phyloP scores from a whole-genome alignment of 2,888 invertebrate species.

The Idaea aversata region DNA sequence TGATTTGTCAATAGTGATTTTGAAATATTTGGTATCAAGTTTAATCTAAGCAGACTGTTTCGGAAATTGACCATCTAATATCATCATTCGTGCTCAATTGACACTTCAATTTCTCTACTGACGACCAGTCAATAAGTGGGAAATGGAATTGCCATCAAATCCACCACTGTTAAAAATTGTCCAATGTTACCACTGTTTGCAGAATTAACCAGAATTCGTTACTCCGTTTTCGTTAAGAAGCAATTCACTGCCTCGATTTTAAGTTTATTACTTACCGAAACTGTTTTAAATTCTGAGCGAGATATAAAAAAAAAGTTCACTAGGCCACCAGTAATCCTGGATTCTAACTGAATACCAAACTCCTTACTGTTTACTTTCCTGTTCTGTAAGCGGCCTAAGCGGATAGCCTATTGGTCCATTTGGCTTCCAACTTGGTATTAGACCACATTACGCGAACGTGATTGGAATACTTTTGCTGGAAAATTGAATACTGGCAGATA shows the following conservation, averaged over 20 bases:
- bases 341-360: background rate
- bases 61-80: too few relatives aligned
- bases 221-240: background rate
- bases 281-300: background rate
- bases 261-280: background rate
- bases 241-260: background rate
- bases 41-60: too few relatives aligned
- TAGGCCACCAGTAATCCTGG: background rate
- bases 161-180: too few relatives aligned
- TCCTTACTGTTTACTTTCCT: background rate
- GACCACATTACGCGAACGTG: constrained; percentile 1
- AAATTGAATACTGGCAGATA: background rate
- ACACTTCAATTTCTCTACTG: too few relatives aligned
- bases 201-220: too few relatives aligned
- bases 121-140: too few relatives aligned
- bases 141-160: too few relatives aligned
- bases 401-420: background rate
- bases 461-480: background rate
- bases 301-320: background rate
- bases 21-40: too few relatives aligned
- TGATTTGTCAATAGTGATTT: too few relatives aligned
- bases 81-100: too few relatives aligned
- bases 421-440: background rate
- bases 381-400: background rate
- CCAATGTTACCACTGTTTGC: too few relatives aligned